Evolutionary conservation across 2,113 vertebrate genomes (phyloP).

Genomic region (Boleophthalmus pectinirostris): DNA sequence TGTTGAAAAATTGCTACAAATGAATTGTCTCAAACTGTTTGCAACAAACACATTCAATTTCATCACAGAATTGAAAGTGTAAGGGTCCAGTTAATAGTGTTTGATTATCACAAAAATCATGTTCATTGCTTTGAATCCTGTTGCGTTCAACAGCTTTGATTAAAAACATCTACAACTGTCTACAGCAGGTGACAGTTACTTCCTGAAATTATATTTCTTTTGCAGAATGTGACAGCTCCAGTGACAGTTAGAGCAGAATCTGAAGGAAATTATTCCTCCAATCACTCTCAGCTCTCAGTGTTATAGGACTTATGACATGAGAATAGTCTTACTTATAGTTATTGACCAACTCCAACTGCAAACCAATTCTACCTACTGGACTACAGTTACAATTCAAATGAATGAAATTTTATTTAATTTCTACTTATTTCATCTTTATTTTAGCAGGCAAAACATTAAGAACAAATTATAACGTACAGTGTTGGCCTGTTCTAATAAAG

Average conservation of each 20-base stretch:
- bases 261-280: neutral
- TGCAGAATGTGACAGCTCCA: neutral
- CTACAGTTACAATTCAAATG: too few relatives aligned
- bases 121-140: neutral
- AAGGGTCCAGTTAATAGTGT: neutral
- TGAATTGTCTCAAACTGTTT: neutral
- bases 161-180: neutral
- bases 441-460: too few relatives aligned
- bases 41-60: neutral
- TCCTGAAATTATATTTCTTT: neutral
- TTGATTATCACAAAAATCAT: neutral
- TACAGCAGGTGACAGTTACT: slow-evolving; percentile 1
- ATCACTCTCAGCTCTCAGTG: neutral
- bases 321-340: neutral
- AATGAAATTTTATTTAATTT: too few relatives aligned
- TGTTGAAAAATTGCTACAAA: neutral
- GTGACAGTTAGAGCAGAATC: neutral
- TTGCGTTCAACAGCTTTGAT: neutral
- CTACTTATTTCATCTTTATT: too few relatives aligned
- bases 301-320: neutral
- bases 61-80: neutral
- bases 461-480: too few relatives aligned
- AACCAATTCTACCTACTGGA: neutral
- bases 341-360: neutral
- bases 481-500: too few relatives aligned